These are phyloP conservation scores for Sylvilagus floridanus DNA, from an alignment of 2,797 vertebrate species.

Conservation along the genomic window DNA sequence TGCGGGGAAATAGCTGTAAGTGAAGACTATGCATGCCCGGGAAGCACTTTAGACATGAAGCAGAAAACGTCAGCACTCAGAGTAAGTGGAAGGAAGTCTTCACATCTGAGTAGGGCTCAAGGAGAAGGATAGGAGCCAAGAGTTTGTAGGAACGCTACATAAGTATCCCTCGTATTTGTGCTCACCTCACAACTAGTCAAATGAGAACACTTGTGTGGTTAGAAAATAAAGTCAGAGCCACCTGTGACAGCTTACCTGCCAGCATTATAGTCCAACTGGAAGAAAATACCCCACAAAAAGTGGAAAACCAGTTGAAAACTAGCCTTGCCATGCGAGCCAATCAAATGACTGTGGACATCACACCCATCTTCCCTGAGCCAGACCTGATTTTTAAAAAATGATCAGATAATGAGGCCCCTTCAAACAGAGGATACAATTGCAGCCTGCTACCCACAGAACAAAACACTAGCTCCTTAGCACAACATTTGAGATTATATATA, in stretches of 20 bases:
- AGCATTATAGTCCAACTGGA: not conserved
- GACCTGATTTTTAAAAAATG: not conserved
- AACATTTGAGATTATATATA: not conserved
- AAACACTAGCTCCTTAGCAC: not conserved
- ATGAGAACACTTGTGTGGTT: slow-evolving; percentile 1
- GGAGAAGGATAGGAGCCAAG: not conserved
- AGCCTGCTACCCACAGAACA: not conserved
- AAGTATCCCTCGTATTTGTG: not conserved
- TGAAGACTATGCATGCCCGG: not conserved
- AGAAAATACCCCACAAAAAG: not conserved
- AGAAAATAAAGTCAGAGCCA: not conserved
- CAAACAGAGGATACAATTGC: not conserved
- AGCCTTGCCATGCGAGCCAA: not conserved
- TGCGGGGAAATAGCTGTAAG: not conserved
- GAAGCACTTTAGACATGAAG: not conserved
- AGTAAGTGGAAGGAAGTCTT: slow-evolving; percentile 28
- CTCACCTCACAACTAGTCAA: not conserved
- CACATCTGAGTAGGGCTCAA: not conserved
- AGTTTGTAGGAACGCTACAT: not conserved
- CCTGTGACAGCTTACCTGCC: not conserved
- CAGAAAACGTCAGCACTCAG: not conserved
- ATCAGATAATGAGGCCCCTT: not conserved
- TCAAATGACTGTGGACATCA: not conserved
- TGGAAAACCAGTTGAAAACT: not conserved
- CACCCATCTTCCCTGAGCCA: not conserved